Percentiles rank a stretch among this genome's conserved stretches.
These are phyloP conservation scores for Scytalopus superciliaris DNA, from an alignment of 2,113 vertebrate genomes.

Conservation along the genomic window DNA sequence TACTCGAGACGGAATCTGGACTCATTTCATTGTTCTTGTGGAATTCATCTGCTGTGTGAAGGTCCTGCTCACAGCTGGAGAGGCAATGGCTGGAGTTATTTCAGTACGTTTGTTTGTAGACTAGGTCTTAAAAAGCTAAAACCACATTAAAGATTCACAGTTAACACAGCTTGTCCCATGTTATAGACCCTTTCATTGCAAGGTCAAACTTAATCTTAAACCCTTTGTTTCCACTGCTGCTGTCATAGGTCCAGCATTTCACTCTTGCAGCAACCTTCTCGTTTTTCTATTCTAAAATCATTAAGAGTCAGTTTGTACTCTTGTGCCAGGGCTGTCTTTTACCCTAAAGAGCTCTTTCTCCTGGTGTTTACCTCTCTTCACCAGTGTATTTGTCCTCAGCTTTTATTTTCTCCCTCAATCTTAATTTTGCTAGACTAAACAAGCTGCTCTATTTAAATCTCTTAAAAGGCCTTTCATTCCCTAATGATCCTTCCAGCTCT, in stretches of 20 bases:
- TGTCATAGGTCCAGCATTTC: neutral
- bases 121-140: constrained; percentile 16
- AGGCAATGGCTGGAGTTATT: neutral
- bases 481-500: neutral
- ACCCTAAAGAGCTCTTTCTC: neutral
- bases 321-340: neutral
- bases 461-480: neutral
- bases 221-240: neutral
- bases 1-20: neutral
- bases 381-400: neutral
- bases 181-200: neutral
- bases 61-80: constrained; percentile 23
- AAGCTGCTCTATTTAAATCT: constrained; percentile 14
- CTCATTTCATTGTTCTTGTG: neutral
- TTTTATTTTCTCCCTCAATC: neutral
- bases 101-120: neutral
- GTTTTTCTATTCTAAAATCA: neutral
- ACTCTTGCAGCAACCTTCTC: neutral
- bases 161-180: neutral
- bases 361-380: neutral
- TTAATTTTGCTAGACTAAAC: constrained; percentile 40
- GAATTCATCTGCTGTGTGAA: constrained; percentile 3
- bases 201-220: neutral
- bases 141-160: neutral
- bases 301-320: neutral